These are phyloP conservation scores for Cetonia aurata DNA, from an alignment of 2,888 invertebrate species.

Conservation along the genomic window DNA sequence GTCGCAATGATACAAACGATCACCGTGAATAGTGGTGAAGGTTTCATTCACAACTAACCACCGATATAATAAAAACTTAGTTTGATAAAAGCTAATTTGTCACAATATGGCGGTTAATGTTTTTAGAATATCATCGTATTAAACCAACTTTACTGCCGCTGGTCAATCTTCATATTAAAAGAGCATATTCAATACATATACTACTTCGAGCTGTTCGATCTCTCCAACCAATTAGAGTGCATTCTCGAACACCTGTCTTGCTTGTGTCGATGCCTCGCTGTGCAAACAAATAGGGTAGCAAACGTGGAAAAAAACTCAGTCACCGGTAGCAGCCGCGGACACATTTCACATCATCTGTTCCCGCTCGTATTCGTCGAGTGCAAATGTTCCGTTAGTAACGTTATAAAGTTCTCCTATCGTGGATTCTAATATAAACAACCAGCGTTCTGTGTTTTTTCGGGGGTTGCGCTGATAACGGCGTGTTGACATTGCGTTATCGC, in stretches of 20 bases:
- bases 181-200: constrained; percentile 12
- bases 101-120: no score
- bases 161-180: constrained; percentile 22
- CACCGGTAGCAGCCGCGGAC: constrained; percentile 8
- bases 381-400: constrained; percentile 21
- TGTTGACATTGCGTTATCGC: constrained; percentile 15
- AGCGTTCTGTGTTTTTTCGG: background rate
- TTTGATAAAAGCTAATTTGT: no score
- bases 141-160: background rate
- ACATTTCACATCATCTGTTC: constrained; percentile 39
- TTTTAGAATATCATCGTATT: no score
- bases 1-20: no score
- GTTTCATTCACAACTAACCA: no score
- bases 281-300: constrained; percentile 38
- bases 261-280: constrained; percentile 12
- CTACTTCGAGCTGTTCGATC: constrained; percentile 1
- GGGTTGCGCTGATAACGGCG: constrained; percentile 16
- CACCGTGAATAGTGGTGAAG: no score
- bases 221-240: constrained; percentile 31
- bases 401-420: constrained; percentile 21
- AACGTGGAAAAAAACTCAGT: constrained; percentile 31
- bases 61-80: no score
- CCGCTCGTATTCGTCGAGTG: constrained; percentile 14
- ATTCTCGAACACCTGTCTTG: constrained; percentile 34
- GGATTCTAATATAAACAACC: background rate